phyloP scores from a whole-genome alignment of 2,113 vertebrate species.

The Toxotes jaculatrix region DNA sequence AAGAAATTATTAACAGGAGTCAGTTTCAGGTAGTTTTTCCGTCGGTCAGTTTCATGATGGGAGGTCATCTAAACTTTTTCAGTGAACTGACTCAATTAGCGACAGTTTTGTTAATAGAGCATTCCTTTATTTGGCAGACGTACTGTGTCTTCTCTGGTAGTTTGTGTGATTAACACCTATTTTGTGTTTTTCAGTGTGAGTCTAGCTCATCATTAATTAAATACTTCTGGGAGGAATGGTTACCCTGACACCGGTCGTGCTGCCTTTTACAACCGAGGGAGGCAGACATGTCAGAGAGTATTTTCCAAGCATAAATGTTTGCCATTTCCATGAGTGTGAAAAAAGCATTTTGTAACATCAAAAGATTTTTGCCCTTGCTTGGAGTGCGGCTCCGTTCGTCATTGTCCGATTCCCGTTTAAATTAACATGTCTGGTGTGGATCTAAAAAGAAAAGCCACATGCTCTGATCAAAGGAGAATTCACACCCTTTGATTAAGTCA shows the following conservation, averaged over 20 bases:
- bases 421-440: constrained; percentile 48
- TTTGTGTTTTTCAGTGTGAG: neutral
- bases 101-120: neutral
- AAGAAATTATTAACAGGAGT: no score
- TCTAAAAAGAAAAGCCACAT: constrained; percentile 32
- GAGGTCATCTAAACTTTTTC: neutral
- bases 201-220: neutral
- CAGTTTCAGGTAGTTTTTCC: no score
- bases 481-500: constrained; percentile 53
- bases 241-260: neutral
- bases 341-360: constrained; percentile 55
- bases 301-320: constrained; percentile 21
- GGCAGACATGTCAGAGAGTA: neutral
- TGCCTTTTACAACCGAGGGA: neutral
- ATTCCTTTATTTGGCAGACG: neutral
- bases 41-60: no score
- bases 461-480: constrained; percentile 56
- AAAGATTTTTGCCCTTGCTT: constrained; percentile 45
- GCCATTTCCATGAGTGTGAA: neutral
- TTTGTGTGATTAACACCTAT: no score
- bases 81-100: no score
- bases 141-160: no score
- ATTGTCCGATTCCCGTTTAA: constrained; percentile 26
- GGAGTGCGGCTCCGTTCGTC: neutral
- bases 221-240: neutral